Percentiles rank a stretch among this genome's conserved stretches.
phyloP scores from a whole-genome alignment of 2,113 vertebrate genomes.

The Brachyhypopomus occidentalis region DNA sequence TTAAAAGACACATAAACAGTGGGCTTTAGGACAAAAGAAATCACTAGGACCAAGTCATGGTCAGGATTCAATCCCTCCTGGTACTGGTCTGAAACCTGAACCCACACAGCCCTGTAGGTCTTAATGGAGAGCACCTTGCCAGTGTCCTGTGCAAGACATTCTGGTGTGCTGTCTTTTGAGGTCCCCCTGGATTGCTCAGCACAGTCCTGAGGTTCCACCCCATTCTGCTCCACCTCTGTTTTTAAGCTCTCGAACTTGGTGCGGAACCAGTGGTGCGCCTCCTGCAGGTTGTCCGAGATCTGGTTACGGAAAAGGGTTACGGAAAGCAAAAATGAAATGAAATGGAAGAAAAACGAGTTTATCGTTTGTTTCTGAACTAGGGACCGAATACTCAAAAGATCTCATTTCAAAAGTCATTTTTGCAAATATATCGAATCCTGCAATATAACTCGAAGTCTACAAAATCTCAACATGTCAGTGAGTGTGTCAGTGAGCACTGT shows the following conservation, averaged over 20 bases:
- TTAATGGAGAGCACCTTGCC: not conserved
- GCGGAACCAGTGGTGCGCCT: slow-evolving; percentile 69
- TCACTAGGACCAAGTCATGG: too few species aligned
- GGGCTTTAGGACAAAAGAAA: too few species aligned
- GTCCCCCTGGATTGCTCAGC: slow-evolving; percentile 3
- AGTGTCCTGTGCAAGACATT: not conserved
- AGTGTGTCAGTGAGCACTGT: too few species aligned
- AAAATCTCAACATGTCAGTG: too few species aligned
- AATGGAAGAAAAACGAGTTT: too few species aligned
- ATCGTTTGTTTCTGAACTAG: too few species aligned
- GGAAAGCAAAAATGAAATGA: too few species aligned
- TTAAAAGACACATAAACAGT: too few species aligned
- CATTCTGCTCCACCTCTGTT: slow-evolving; percentile 48
- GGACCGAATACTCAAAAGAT: too few species aligned
- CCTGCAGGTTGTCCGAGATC: slow-evolving; percentile 71
- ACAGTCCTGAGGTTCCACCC: slow-evolving; percentile 26
- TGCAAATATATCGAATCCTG: too few species aligned
- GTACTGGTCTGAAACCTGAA: not conserved
- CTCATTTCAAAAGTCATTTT: too few species aligned
- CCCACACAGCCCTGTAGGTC: not conserved
- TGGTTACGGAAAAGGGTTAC: slow-evolving; percentile 27
- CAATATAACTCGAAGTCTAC: too few species aligned
- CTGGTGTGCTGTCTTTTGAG: not conserved
- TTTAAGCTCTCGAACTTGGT: slow-evolving; percentile 67
- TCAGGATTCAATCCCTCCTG: not conserved